These are phyloP conservation scores for Andricus grossulariae DNA, from an alignment of 1,140 invertebrate species.

Conservation along the genomic window DNA sequence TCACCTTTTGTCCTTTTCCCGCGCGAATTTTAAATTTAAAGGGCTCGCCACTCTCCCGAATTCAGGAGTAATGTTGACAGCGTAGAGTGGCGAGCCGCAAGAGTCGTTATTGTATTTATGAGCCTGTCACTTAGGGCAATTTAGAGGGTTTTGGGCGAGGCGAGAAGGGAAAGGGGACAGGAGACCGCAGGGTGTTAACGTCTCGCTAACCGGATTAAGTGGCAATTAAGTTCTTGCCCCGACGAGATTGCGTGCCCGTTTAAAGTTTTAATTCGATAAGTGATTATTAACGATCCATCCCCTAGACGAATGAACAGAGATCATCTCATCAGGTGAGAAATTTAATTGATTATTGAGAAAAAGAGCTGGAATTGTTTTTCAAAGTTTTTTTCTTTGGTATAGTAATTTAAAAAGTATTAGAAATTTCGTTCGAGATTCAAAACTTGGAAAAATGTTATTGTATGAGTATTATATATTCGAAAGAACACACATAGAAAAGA, in stretches of 20 bases:
- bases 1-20: slow-evolving; percentile 5
- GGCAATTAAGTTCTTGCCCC: slow-evolving; percentile 65
- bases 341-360: too few relatives aligned
- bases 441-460: too few relatives aligned
- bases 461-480: too few relatives aligned
- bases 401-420: too few relatives aligned
- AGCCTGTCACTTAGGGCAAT: slow-evolving; percentile 32
- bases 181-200: slow-evolving; percentile 53
- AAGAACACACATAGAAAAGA: too few relatives aligned
- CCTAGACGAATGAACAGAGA: slow-evolving; percentile 13
- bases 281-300: slow-evolving; percentile 52
- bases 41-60: slow-evolving; percentile 43
- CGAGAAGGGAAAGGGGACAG: slow-evolving; percentile 34
- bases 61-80: slow-evolving; percentile 39
- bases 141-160: slow-evolving; percentile 39
- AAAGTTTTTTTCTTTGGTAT: too few relatives aligned
- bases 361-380: too few relatives aligned
- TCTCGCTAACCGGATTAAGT: slow-evolving; percentile 64
- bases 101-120: slow-evolving; percentile 28
- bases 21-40: slow-evolving; percentile 52
- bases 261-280: slow-evolving; percentile 66
- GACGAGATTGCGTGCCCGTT: slow-evolving; percentile 57
- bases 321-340: slow-evolving; percentile 5
- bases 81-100: slow-evolving; percentile 35
- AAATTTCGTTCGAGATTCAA: too few relatives aligned